phyloP scores from a whole-genome alignment of 2,888 invertebrate species.

The Biston betularia region DNA sequence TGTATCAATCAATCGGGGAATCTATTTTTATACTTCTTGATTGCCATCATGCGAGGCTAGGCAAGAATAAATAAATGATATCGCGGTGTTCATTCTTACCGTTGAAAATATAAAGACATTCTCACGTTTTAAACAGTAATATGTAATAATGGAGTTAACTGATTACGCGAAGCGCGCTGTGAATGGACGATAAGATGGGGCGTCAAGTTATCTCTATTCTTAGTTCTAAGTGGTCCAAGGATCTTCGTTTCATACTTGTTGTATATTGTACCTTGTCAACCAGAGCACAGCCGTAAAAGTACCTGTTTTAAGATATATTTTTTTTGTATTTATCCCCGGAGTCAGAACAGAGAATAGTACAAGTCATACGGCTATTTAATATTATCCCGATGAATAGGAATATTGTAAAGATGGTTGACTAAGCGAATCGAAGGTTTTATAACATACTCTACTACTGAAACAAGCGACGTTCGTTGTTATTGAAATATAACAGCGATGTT shows the following conservation, averaged over 20 bases:
- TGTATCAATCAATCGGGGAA: not conserved
- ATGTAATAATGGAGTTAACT: constrained; percentile 35
- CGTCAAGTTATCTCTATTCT: constrained; percentile 40
- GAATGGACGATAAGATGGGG: constrained; percentile 44
- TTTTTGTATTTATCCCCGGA: not conserved
- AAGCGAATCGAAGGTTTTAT: too few relatives aligned
- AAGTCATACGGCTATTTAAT: too few relatives aligned
- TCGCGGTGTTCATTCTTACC: not conserved
- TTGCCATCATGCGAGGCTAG: too few relatives aligned
- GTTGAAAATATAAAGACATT: constrained; percentile 4
- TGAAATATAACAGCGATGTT: too few relatives aligned
- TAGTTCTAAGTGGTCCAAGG: constrained; percentile 34
- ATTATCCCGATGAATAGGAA: too few relatives aligned
- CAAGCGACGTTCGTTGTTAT: too few relatives aligned
- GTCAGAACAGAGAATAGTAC: not conserved
- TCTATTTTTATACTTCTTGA: not conserved
- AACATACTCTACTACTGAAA: too few relatives aligned
- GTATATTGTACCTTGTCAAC: constrained; percentile 2
- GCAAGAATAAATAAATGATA: too few relatives aligned
- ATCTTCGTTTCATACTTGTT: constrained; percentile 30
- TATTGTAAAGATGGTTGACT: not conserved
- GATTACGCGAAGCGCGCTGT: constrained; percentile 42
- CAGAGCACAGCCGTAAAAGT: not conserved
- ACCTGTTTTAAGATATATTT: too few relatives aligned
- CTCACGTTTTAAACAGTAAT: constrained; percentile 17